These are phyloP conservation scores for Plutomurus gul DNA, from an alignment of 1,140 invertebrate genomes.

Conservation along the genomic window DNA sequence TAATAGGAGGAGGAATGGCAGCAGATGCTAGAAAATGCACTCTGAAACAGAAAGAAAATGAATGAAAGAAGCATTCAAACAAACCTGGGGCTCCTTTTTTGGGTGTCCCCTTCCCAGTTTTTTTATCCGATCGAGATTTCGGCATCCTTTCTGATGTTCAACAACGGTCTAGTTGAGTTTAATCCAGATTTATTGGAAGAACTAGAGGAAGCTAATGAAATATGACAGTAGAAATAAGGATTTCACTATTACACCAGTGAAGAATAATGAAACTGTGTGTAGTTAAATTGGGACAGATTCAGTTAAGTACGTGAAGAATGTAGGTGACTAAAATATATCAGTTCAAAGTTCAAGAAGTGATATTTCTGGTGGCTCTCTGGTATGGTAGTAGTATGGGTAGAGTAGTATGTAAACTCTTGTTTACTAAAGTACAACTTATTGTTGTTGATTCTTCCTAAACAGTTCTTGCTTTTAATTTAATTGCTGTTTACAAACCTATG, in stretches of 20 bases:
- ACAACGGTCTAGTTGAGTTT: neutral
- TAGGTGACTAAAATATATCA: neutral
- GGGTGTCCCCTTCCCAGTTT: slow-evolving; percentile 43
- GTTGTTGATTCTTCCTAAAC: too few relatives aligned
- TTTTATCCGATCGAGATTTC: slow-evolving; percentile 39
- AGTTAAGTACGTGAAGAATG: neutral
- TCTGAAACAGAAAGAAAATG: neutral
- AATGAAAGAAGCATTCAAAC: neutral
- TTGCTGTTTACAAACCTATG: too few relatives aligned
- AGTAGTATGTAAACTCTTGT: neutral
- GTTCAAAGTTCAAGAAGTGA: neutral
- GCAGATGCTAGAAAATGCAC: neutral
- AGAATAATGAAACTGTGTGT: neutral
- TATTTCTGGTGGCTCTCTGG: neutral
- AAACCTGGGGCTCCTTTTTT: slow-evolving; percentile 42
- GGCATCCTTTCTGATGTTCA: slow-evolving; percentile 36
- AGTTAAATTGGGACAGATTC: neutral
- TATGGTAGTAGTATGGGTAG: neutral
- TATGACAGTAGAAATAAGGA: neutral
- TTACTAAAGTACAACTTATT: too few relatives aligned
- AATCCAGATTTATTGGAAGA: neutral
- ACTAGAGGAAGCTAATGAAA: neutral
- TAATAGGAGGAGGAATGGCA: too few relatives aligned
- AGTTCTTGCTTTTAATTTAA: too few relatives aligned
- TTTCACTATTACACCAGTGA: neutral